phyloP scores from a whole-genome alignment of 2,888 invertebrate species.

The Neoascia interrupta region DNA sequence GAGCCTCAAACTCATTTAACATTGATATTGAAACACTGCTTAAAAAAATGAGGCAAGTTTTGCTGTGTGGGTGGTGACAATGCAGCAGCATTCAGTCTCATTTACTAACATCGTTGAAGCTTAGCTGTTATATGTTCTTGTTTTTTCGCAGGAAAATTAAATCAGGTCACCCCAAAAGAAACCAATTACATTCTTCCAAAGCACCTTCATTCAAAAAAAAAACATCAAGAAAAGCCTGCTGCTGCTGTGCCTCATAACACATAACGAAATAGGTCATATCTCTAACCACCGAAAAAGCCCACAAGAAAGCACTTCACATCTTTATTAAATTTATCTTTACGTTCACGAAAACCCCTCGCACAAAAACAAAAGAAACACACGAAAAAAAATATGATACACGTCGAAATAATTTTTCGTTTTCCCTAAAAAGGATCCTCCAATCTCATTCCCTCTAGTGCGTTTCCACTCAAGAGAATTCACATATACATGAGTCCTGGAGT shows the following conservation, averaged over 20 bases:
- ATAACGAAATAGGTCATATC: not conserved
- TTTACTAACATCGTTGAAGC: too few species aligned
- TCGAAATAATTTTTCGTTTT: constrained; percentile 15
- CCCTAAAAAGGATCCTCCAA: not conserved
- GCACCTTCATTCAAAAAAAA: too few species aligned
- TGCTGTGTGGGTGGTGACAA: too few species aligned
- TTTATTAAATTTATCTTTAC: constrained; percentile 18
- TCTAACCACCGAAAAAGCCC: constrained; percentile 4
- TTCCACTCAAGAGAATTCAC: not conserved
- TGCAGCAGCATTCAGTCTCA: too few species aligned
- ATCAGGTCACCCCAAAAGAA: too few species aligned
- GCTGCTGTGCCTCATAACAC: not conserved
- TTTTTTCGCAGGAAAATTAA: too few species aligned
- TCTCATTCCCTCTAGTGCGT: not conserved
- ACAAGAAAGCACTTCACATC: constrained; percentile 22
- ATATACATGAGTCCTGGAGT: not conserved
- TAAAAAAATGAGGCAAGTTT: too few species aligned
- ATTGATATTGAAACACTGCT: too few species aligned
- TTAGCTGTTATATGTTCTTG: too few species aligned
- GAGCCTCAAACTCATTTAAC: too few species aligned
- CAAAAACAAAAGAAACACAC: not conserved
- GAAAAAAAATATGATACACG: constrained; percentile 8
- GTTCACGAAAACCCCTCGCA: too few species aligned
- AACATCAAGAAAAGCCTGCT: not conserved
- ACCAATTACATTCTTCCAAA: too few species aligned